Evolutionary conservation across 2,113 vertebrate species (phyloP).

Genomic region (Atlantisia rogersi): DNA sequence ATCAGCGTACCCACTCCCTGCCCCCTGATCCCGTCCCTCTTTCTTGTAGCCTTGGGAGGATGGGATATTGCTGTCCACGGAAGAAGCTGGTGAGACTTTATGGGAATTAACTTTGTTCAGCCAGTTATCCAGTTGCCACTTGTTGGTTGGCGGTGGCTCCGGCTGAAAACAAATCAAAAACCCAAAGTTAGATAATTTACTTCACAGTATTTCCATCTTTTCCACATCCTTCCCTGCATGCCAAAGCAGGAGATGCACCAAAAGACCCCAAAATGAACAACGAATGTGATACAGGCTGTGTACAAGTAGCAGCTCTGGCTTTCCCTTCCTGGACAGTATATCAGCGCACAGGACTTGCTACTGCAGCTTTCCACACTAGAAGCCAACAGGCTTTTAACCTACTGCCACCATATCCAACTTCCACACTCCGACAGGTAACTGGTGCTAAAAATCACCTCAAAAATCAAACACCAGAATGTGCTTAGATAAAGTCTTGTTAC

Average conservation of each 20-base stretch:
- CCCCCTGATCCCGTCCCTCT: slow-evolving; percentile 85
- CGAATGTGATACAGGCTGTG: accelerated
- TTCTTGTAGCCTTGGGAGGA: slow-evolving; percentile 92
- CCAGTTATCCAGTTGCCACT: slow-evolving; percentile 99
- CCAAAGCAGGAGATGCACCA: background rate
- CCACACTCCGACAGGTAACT: background rate
- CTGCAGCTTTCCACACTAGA: accelerated
- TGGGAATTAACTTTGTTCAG: slow-evolving; percentile 91
- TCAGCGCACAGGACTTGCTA: background rate
- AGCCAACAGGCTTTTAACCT: background rate
- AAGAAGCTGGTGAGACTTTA: slow-evolving; percentile 93
- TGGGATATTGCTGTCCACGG: slow-evolving; percentile 90
- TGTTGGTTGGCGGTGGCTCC: slow-evolving; percentile 92
- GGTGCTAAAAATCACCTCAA: background rate
- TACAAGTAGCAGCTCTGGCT: background rate
- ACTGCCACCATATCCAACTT: background rate
- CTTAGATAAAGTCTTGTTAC: background rate
- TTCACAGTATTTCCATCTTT: background rate
- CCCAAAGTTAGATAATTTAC: background rate
- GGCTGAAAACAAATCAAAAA: slow-evolving; percentile 78
- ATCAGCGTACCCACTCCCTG: slow-evolving; percentile 83
- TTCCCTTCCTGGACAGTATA: background rate
- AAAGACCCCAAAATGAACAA: background rate
- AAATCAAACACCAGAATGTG: background rate
- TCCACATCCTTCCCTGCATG: background rate